A percentile compares a stretch with the other conserved stretches of the same genome.
Conservation (phyloP, 2,888 invertebrate genomes). For the Athalia rosae region DNA sequence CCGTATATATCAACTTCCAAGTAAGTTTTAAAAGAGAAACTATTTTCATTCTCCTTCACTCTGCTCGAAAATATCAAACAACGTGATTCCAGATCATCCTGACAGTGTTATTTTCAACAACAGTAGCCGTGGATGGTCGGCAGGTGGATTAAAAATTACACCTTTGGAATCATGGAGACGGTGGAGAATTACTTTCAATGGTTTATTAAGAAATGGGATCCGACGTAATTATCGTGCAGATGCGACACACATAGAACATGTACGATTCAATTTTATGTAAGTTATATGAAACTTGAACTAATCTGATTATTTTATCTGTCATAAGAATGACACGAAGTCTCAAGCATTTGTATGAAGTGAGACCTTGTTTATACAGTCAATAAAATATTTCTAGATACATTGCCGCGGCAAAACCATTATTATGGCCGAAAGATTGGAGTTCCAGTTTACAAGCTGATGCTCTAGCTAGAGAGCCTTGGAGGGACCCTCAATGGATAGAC, state of each 20-base stretch:
- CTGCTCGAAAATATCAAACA: not conserved
- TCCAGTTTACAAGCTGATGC: conserved; percentile 75
- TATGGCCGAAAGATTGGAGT: conserved; percentile 78
- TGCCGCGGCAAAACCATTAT: conserved; percentile 73
- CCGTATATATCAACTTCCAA: conserved; percentile 73
- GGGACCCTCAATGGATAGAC: conserved; percentile 76
- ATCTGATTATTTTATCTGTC: not conserved
- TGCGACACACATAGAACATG: conserved; percentile 68
- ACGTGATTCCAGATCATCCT: conserved; percentile 74
- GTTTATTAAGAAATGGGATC: conserved; percentile 77
- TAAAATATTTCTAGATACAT: conserved; percentile 76
- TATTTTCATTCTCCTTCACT: conserved; percentile 9
- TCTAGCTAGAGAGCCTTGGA: conserved; percentile 78
- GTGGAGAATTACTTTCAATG: conserved; percentile 82
- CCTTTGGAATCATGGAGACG: conserved; percentile 78
- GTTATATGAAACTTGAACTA: conserved; percentile 55
- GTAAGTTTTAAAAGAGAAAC: conserved; percentile 64
- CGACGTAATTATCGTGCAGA: conserved; percentile 68
- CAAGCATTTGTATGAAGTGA: no score
- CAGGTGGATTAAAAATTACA: conserved; percentile 78
- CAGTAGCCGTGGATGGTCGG: conserved; percentile 76
- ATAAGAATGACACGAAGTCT: not conserved
- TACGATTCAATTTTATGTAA: conserved; percentile 79
- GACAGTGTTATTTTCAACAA: conserved; percentile 73
- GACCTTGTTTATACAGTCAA: not conserved